A percentile compares a stretch with the other conserved stretches of the same genome.
Evolutionary conservation across 1,140 invertebrate species (phyloP).

Genomic region (Drosophila parabipectinata): DNA sequence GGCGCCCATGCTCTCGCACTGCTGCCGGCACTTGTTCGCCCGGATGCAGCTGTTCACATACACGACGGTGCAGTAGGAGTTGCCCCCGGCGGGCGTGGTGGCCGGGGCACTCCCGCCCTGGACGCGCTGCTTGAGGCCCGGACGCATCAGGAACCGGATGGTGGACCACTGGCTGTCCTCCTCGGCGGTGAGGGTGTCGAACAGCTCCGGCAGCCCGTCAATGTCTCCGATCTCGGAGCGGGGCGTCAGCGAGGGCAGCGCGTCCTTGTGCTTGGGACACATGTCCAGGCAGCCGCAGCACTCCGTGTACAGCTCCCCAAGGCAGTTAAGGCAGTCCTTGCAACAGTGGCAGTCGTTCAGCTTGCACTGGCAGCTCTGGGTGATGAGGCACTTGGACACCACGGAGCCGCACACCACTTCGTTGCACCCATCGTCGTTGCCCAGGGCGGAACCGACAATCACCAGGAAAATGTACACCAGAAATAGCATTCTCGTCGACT

Average conservation of each 20-base stretch:
- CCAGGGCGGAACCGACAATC: not conserved
- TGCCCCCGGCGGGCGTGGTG: constrained; percentile 69
- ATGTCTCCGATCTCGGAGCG: constrained; percentile 95
- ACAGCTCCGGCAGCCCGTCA: constrained; percentile 92
- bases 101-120: constrained; percentile 29
- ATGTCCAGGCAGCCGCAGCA: constrained; percentile 97
- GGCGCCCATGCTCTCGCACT: constrained; percentile 83
- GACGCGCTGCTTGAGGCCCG: constrained; percentile 56
- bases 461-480: constrained; percentile 8
- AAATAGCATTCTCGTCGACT: not conserved
- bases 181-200: constrained; percentile 92
- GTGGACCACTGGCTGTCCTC: constrained; percentile 91
- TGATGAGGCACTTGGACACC: constrained; percentile 97
- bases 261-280: constrained; percentile 93
- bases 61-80: constrained; percentile 96
- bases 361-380: constrained; percentile 97
- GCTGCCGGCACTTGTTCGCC: constrained; percentile 89
- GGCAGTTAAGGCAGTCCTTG: constrained; percentile 95
- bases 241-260: constrained; percentile 88
- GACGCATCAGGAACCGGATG: constrained; percentile 87
- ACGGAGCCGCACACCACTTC: constrained; percentile 87
- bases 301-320: constrained; percentile 94
- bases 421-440: constrained; percentile 71
- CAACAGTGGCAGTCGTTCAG: constrained; percentile 95
- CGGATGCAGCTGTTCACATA: constrained; percentile 96